Percentiles rank a stretch among this genome's conserved stretches.
These are phyloP conservation scores for Micrasema longulum DNA, from an alignment of 1,140 invertebrate species.

Conservation along the genomic window DNA sequence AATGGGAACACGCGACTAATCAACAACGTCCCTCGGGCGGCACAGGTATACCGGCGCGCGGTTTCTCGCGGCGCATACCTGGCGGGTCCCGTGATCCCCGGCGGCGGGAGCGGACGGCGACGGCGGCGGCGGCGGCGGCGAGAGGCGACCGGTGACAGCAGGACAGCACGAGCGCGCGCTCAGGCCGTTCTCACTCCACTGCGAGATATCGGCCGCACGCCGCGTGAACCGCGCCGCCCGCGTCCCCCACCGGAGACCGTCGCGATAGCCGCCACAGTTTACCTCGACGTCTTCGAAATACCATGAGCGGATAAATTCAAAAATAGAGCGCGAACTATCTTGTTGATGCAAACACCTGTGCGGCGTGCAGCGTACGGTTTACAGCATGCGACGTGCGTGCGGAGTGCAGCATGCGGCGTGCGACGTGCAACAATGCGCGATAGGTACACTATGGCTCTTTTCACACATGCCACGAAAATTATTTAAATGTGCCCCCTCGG, in stretches of 20 bases:
- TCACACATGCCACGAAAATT: no score
- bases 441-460: no score
- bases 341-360: no score
- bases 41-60: not conserved
- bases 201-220: not conserved
- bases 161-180: constrained; percentile 4
- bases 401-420: no score
- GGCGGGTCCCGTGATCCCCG: constrained; percentile 8
- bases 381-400: no score
- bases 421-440: no score
- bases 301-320: no score
- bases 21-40: not conserved
- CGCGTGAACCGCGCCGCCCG: not conserved
- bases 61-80: constrained; percentile 26
- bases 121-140: not conserved
- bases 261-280: not conserved
- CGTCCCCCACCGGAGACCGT: constrained; percentile 8
- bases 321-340: constrained; percentile 3
- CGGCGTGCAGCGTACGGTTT: no score
- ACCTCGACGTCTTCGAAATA: constrained; percentile 24
- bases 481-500: no score
- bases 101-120: not conserved
- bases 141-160: not conserved
- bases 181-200: constrained; percentile 18
- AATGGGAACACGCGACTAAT: not conserved